Base-by-base conservation (phyloP, 2,113 vertebrate genomes). In the Clarias macrocephalus region DNA sequence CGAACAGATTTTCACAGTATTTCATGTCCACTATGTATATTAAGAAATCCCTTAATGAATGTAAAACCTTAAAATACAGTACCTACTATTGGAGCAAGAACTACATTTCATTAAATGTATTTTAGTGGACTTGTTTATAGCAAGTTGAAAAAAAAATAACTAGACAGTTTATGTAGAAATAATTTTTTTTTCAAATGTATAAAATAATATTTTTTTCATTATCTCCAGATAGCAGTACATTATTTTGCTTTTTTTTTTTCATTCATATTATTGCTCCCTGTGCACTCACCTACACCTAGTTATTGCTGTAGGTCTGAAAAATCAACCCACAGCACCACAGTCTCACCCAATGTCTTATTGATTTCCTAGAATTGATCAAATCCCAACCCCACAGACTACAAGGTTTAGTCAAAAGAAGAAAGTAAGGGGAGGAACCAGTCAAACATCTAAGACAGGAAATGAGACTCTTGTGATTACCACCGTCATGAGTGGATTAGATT, bases 371-470 rank as follows among this genome's bases (percentile, higher is more conserved):
- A 54, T 48, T 70, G 77, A 62, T 86, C 84, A 80, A 79, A 42
- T 54, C 52, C 28, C 57, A 68, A n/a, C 82, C 19, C 28, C 33
- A 37, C 52, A 25, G 28, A 62, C 59, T 57, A 25, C 12, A 60
- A 83, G 62, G 73, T 59, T 33, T 83, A 75, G 57, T 76, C 59
- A 10, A 65, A 81, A 87, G 86, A 73, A n/a, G 72, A 19, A 62
- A 86, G 10, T 48, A 4, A 12, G 72, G 85, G n/a, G 72, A 84
- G 18, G 66, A 83, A 37, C 12, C 8, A 30, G 83, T 11, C 60
- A 80, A 84, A 84, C 25, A 68, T 80, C 42, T 33, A 28, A 84
- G 65, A 73, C 30, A 75, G 88, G 90, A 93, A 92, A 91, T 90
- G 83, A 84, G 73, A 90, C 85, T 88, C 15, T 30, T 68, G 62